Evolutionary conservation across 2,888 invertebrate species (phyloP).

Genomic region (Amiota mariae): DNA sequence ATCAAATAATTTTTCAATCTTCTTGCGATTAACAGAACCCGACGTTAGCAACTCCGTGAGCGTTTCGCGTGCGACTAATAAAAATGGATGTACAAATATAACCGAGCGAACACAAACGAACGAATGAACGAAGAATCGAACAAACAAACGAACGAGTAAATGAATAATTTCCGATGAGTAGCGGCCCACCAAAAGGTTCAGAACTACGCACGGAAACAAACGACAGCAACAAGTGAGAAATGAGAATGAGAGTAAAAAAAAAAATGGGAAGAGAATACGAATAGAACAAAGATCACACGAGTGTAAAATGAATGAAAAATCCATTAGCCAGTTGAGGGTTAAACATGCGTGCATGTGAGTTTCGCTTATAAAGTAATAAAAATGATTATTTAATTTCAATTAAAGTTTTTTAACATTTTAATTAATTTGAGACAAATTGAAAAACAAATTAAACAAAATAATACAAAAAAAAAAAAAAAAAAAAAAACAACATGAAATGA

Average conservation of each 20-base stretch:
- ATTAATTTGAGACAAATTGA: background rate
- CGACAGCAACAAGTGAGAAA: background rate
- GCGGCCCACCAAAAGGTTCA: no score
- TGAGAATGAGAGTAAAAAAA: no score
- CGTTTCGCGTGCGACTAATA: slow-evolving; percentile 43
- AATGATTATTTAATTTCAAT: no score
- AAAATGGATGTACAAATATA: slow-evolving; percentile 31
- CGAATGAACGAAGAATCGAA: background rate
- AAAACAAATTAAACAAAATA: background rate
- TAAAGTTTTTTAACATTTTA: background rate
- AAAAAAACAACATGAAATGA: no score
- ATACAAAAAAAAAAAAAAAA: background rate
- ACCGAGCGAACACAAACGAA: slow-evolving; percentile 31
- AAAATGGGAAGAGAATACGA: no score
- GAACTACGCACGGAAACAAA: background rate
- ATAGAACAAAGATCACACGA: background rate
- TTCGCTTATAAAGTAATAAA: background rate
- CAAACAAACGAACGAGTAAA: slow-evolving; percentile 11
- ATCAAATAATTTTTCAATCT: background rate
- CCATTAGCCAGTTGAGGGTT: background rate
- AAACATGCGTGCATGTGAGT: slow-evolving; percentile 1
- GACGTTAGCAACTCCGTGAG: slow-evolving; percentile 27
- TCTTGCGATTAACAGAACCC: background rate
- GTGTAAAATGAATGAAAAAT: background rate
- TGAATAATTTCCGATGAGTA: no score